Base-by-base conservation (phyloP, 2,113 vertebrate genomes). In the Elephas maximus region DNA sequence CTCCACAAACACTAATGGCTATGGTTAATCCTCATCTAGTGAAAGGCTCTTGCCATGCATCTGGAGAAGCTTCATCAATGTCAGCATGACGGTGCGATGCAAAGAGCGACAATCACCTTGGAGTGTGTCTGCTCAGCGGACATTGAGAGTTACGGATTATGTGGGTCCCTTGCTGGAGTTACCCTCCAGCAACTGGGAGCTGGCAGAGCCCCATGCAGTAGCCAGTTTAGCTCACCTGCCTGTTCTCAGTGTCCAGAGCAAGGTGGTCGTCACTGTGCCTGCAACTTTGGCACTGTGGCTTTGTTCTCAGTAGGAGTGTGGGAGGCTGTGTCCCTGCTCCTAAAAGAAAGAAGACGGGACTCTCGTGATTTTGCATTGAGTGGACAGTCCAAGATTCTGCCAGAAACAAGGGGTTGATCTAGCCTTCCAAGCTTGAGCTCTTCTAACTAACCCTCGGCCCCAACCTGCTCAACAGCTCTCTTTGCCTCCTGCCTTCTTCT, bases 151-250 rank as follows among this genome's bases (percentile, higher is more conserved):
- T 74, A 45, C 53, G 80, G 86, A 79, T 65, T 71, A 74, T 26
- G 73, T 0, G 10, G 76, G 28, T n/a, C 20, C 30, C 65, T 12
- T 44, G 8, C 2, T 8, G 76, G 89, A 67, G 17, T 1, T 18
- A 93, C 7, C 28, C 26, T 8, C 6, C 23, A 3, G 17, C 93
- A 30, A 14, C 17, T 2, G 14, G 93, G 37, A 62, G 92, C 41
- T 24, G 51, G 21, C 18, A 33, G 44, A 51, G 8, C 41, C 65
- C 57, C 63, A n/a, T 0, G 0, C 0, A 1, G 57, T 28, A 1
- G 30, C 5, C 2, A 9, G 10, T 48, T 44, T 4, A 53, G 30
- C n/a, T 69, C 67, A 1, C 9, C 82, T 84, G 67, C 62, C 28
- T 74, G 24, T 37, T 78, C 30, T 62, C 28, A 11, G 21, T 5